These are phyloP conservation scores for Urosaurus nigricauda DNA, from an alignment of 2,797 vertebrate species.

Conservation along the genomic window DNA sequence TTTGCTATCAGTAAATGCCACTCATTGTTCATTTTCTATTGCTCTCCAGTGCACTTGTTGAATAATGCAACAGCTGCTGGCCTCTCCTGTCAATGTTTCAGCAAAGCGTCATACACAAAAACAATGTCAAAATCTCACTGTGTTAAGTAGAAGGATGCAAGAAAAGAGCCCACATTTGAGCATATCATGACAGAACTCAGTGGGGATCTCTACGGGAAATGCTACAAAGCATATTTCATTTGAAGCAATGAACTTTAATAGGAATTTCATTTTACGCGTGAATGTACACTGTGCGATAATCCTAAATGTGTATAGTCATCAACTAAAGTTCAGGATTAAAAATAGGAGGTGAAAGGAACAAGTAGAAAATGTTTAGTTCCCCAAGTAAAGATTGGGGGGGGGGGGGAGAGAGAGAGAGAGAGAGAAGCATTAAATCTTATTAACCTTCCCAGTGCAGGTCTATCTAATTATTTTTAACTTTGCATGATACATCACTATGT, in stretches of 20 bases:
- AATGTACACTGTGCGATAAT: constrained; percentile 69
- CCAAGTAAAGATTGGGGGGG: not conserved
- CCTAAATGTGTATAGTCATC: constrained; percentile 74
- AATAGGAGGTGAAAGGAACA: constrained; percentile 62
- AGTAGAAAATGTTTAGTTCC: constrained; percentile 53
- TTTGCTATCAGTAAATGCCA: constrained; percentile 35
- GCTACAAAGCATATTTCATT: constrained; percentile 64
- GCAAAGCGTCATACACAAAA: constrained; percentile 43
- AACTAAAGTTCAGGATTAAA: constrained; percentile 63
- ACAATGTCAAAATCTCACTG: constrained; percentile 53
- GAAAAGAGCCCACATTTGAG: constrained; percentile 60
- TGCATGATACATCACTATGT: constrained; percentile 41
- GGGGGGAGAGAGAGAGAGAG: not conserved
- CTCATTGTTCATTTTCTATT: constrained; percentile 28
- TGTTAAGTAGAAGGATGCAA: constrained; percentile 53
- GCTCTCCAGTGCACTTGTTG: constrained; percentile 32
- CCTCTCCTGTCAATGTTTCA: constrained; percentile 58
- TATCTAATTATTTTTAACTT: constrained; percentile 55
- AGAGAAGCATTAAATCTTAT: constrained; percentile 59
- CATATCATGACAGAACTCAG: constrained; percentile 68
- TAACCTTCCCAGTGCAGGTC: constrained; percentile 61
- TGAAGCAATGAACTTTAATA: constrained; percentile 73
- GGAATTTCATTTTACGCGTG: constrained; percentile 71
- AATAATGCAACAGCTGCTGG: constrained; percentile 43
- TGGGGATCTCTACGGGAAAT: constrained; percentile 65